A percentile compares a stretch with the other conserved stretches of the same genome.
These are phyloP conservation scores for Hyles euphorbiae DNA, from an alignment of 1,140 invertebrate species.

Conservation along the genomic window DNA sequence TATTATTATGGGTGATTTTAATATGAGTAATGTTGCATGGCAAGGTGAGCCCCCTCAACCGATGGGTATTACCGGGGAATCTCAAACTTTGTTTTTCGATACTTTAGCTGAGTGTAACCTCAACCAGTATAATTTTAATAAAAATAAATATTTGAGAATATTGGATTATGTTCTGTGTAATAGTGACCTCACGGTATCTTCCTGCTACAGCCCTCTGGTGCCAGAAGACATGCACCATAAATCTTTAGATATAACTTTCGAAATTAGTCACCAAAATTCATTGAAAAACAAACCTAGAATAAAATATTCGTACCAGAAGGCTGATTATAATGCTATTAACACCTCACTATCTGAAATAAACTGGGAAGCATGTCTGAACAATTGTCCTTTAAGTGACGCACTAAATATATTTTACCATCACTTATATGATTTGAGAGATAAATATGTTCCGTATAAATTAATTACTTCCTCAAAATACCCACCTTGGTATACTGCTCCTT, in stretches of 20 bases:
- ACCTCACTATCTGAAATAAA: not conserved
- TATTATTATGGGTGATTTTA: too few species aligned
- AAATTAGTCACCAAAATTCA: too few species aligned
- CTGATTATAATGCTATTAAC: too few species aligned
- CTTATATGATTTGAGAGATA: conserved; percentile 9
- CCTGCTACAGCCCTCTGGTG: conserved; percentile 8
- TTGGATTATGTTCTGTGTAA: conserved; percentile 11
- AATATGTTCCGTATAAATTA: conserved; percentile 7
- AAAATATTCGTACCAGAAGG: too few species aligned
- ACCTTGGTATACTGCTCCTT: conserved; percentile 18
- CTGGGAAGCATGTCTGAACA: conserved; percentile 6
- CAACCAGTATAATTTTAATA: conserved; percentile 8
- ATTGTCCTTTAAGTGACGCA: conserved; percentile 8
- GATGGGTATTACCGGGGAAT: not conserved
- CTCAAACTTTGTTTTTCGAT: conserved; percentile 9
- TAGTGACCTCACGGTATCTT: not conserved
- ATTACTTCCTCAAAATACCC: conserved; percentile 8
- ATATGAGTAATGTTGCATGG: too few species aligned
- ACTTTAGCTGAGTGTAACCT: conserved; percentile 13
- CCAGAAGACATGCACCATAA: conserved; percentile 11
- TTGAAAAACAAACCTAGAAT: too few species aligned
- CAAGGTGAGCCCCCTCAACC: too few species aligned
- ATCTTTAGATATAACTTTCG: not conserved
- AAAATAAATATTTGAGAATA: conserved; percentile 8
- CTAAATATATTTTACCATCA: conserved; percentile 13